Evolutionary conservation across 2,888 invertebrate species (phyloP).

Genomic region (Cybosia mesomella): DNA sequence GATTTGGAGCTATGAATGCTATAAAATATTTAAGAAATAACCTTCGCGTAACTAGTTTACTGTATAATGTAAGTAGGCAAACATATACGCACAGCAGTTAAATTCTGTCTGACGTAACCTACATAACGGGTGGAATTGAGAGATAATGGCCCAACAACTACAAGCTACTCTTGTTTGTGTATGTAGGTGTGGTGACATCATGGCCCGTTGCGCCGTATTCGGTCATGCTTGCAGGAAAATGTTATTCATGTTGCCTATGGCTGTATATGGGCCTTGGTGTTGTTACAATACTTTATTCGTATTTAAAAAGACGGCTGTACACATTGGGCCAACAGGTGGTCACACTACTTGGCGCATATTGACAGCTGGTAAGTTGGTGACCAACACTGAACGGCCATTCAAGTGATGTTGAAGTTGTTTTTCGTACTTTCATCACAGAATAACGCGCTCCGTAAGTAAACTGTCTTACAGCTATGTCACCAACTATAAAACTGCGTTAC

Average conservation of each 20-base stretch:
- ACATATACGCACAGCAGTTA: background rate
- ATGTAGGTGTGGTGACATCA: conserved; percentile 60
- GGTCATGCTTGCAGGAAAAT: conserved; percentile 40
- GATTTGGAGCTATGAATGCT: too few relatives aligned
- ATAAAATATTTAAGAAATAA: background rate
- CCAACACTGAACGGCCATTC: background rate
- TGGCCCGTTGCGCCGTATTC: conserved; percentile 37
- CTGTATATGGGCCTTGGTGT: background rate
- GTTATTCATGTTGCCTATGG: background rate
- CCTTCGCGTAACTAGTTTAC: background rate
- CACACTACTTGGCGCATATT: background rate
- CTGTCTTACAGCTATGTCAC: too few relatives aligned
- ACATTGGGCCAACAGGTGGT: background rate
- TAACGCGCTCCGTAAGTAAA: too few relatives aligned
- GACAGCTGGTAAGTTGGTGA: background rate
- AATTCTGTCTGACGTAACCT: background rate
- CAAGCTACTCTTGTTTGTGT: conserved; percentile 8
- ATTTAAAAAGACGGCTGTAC: background rate
- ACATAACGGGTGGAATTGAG: conserved; percentile 37
- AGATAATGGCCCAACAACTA: conserved; percentile 48
- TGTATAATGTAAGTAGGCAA: background rate
- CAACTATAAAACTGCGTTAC: too few relatives aligned
- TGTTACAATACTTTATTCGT: background rate
- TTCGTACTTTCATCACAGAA: too few relatives aligned
- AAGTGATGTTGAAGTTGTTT: background rate